A percentile compares a stretch with the other conserved stretches of the same genome.
Conservation (phyloP, 2,888 invertebrate species). For the Tetragnatha montana region DNA sequence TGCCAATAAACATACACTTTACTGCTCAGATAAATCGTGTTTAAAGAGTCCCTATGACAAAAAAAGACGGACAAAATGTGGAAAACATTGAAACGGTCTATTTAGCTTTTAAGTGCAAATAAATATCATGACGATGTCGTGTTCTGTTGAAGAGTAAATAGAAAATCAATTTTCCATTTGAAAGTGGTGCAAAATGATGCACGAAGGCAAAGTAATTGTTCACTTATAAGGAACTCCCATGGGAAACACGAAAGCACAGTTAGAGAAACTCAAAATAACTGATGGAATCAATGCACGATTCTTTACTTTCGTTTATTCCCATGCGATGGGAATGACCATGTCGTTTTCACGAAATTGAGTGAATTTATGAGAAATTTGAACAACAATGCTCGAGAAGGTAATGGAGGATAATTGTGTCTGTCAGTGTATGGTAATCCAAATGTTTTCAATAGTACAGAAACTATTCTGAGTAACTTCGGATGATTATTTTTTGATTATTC, state of each 20-base stretch:
- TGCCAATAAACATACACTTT: no score
- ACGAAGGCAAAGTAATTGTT: neutral
- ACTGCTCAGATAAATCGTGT: no score
- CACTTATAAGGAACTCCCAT: neutral
- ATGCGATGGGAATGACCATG: neutral
- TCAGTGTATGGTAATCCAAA: no score
- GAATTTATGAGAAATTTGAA: no score
- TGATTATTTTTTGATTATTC: no score
- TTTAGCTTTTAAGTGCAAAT: neutral
- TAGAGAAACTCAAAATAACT: neutral
- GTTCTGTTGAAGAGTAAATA: neutral
- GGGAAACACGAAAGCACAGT: neutral
- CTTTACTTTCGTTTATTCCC: neutral
- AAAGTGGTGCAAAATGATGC: neutral
- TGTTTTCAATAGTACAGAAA: no score
- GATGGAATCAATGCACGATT: neutral
- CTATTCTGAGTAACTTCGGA: no score
- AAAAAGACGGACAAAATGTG: neutral
- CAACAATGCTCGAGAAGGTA: no score
- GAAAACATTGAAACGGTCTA: neutral
- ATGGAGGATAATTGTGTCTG: no score
- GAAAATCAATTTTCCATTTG: neutral
- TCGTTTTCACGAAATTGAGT: neutral
- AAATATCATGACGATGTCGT: neutral
- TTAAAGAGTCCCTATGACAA: neutral